phyloP scores from a whole-genome alignment of 1,140 invertebrate species.

The Nymphalis io region DNA sequence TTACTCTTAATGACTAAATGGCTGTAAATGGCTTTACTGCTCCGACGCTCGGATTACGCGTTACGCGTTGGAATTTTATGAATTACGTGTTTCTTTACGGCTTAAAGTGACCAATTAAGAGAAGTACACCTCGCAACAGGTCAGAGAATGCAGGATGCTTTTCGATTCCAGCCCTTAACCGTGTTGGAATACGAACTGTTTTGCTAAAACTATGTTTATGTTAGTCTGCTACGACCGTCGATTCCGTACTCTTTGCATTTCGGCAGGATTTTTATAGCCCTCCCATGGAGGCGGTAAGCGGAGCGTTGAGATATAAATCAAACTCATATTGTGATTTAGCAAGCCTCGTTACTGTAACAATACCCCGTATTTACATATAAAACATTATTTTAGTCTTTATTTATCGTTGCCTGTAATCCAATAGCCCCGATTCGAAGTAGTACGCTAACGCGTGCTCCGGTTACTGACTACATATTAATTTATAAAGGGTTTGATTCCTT shows the following conservation, averaged over 20 bases:
- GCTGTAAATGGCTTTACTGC: constrained; percentile 44
- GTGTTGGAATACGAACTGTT: constrained; percentile 16
- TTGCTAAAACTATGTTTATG: constrained; percentile 20
- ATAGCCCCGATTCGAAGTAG: constrained; percentile 58
- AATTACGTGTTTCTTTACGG: constrained; percentile 51
- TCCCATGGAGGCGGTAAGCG: constrained; percentile 69
- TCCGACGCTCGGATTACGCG: constrained; percentile 47
- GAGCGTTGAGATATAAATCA: constrained; percentile 79
- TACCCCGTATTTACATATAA: constrained; percentile 78
- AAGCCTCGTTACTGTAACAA: constrained; percentile 76
- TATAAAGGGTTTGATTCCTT: constrained; percentile 52
- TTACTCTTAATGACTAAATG: constrained; percentile 47
- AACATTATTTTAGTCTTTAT: constrained; percentile 74
- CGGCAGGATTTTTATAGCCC: constrained; percentile 68
- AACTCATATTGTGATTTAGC: constrained; percentile 78
- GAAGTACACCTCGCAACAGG: constrained; percentile 41
- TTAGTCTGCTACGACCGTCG: constrained; percentile 21
- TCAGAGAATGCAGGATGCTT: not conserved
- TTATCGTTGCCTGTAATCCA: constrained; percentile 69
- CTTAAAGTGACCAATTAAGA: constrained; percentile 63
- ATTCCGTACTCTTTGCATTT: constrained; percentile 51
- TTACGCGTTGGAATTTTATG: constrained; percentile 52
- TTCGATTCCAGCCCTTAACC: constrained; percentile 2
- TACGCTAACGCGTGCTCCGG: constrained; percentile 46
- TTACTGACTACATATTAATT: constrained; percentile 56